Conservation (phyloP, 2,113 vertebrate species). For the Ploceus nigricollis region DNA sequence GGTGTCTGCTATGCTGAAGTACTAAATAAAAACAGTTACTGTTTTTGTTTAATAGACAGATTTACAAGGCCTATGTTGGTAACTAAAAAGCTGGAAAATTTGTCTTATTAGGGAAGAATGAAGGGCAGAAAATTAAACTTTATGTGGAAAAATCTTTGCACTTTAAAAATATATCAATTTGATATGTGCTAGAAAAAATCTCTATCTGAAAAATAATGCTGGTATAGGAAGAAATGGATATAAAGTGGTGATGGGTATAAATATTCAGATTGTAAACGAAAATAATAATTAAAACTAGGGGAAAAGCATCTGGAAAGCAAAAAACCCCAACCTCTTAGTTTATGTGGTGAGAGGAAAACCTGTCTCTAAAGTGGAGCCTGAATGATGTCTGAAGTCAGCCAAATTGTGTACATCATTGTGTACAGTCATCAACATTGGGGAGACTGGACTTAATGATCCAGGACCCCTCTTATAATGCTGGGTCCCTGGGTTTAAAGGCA, state of each 20-base stretch:
- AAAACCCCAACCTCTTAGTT: not conserved
- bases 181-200: not conserved
- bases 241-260: not conserved
- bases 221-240: not conserved
- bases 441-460: not conserved
- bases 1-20: not conserved
- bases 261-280: not conserved
- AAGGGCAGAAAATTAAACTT: not conserved
- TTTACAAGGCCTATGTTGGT: not conserved
- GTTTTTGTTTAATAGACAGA: not conserved
- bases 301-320: not conserved
- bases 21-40: not conserved
- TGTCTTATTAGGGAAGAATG: not conserved
- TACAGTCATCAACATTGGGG: too few species aligned
- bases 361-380: not conserved
- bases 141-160: not conserved
- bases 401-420: rapidly evolving
- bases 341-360: not conserved
- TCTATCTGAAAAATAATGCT: not conserved
- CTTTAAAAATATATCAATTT: not conserved
- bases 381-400: not conserved
- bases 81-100: not conserved
- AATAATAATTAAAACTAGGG: not conserved
- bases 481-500: not conserved
- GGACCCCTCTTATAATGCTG: not conserved